Evolutionary conservation across 2,888 invertebrate species (phyloP).

Genomic region (Phoenoteleia sp.): DNA sequence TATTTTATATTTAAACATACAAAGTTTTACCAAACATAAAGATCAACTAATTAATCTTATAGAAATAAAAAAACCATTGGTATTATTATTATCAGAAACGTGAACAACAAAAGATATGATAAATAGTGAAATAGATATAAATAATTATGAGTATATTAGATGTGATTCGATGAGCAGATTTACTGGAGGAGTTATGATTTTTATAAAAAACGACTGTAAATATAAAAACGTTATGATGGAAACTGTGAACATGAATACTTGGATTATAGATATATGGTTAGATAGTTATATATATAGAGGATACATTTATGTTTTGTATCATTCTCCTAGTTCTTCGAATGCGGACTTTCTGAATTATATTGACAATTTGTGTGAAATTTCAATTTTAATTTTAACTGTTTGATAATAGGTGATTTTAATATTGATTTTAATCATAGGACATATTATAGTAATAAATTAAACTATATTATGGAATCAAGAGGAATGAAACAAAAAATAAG

Average conservation of each 20-base stretch:
- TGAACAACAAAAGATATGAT: background rate
- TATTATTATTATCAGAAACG: background rate
- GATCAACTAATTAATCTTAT: background rate
- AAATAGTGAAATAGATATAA: conserved; percentile 1
- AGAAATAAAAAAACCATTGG: background rate
- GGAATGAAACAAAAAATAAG: background rate
- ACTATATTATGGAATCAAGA: too few species aligned
- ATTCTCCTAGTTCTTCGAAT: background rate
- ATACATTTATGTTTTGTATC: background rate
- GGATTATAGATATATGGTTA: background rate
- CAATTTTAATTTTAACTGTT: background rate
- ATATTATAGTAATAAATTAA: background rate
- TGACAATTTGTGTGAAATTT: background rate
- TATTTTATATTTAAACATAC: conserved; percentile 3
- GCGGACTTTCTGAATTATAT: background rate
- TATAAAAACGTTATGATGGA: background rate
- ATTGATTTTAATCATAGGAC: background rate
- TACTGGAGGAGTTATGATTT: conserved; percentile 1
- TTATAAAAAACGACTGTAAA: background rate
- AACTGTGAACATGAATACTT: background rate
- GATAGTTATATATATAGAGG: background rate
- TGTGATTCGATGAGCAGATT: conserved; percentile 3
- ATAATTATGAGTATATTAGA: background rate
- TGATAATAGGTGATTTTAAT: background rate
- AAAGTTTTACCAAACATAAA: conserved; percentile 9